A percentile compares a stretch with the other conserved stretches of the same genome.
Evolutionary conservation across 35 echinoderm and acorn worm species (phyloP).

Genomic region (Patiria miniata): DNA sequence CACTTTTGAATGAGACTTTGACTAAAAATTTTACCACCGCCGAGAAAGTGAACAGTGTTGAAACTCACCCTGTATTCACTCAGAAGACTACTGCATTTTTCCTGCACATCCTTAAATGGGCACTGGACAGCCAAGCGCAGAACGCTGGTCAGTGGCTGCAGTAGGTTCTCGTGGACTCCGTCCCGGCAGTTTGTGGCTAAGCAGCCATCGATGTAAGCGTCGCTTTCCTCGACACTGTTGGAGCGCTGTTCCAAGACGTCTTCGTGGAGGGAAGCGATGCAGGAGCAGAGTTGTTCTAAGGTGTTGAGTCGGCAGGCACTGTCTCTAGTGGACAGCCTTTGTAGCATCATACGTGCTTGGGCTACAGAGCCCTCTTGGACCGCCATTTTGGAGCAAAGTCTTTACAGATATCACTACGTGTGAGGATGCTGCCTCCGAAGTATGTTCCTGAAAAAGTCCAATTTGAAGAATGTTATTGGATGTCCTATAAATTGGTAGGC

Average conservation of each 20-base stretch:
- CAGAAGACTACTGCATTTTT: constrained; percentile 20
- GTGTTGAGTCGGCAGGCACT: constrained; percentile 7
- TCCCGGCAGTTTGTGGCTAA: not conserved
- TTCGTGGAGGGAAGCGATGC: constrained; percentile 1
- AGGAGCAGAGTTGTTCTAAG: constrained; percentile 20
- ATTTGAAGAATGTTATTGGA: no score
- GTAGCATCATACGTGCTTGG: constrained; percentile 19
- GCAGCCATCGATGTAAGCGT: not conserved
- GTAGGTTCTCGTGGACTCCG: not conserved
- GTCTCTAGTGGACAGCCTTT: constrained; percentile 17
- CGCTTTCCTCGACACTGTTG: not conserved
- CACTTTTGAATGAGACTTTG: no score
- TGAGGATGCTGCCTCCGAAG: no score
- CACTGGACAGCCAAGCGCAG: constrained; percentile 39
- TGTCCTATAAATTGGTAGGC: no score
- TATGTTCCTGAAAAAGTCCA: no score
- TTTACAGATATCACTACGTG: not conserved
- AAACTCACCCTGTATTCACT: constrained; percentile 29
- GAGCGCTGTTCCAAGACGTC: constrained; percentile 20
- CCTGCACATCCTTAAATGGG: constrained; percentile 30
- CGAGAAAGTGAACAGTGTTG: no score
- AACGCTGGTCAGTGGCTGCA: constrained; percentile 25
- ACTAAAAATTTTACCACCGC: no score
- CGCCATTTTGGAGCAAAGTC: not conserved
- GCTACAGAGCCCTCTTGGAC: constrained; percentile 13